A percentile compares a stretch with the other conserved stretches of the same genome.
These are phyloP conservation scores for Coregonus ussuriensis DNA, from an alignment of 2,797 vertebrate genomes.

Conservation along the genomic window DNA sequence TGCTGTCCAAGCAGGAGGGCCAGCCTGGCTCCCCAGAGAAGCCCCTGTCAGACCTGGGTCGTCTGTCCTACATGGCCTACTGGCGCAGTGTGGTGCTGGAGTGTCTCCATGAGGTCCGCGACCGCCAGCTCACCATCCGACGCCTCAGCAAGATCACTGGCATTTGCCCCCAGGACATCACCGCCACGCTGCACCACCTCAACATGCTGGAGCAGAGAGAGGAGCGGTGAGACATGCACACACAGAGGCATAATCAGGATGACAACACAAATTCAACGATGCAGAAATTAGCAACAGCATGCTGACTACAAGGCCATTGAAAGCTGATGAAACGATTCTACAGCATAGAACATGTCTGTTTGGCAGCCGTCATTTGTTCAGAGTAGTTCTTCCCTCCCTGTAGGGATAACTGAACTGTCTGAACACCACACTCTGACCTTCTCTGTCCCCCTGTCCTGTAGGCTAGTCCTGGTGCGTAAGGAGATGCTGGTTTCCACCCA, in stretches of 20 bases:
- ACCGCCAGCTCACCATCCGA: constrained; percentile 93
- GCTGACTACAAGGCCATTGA: too few species aligned
- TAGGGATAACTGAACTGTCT: background rate
- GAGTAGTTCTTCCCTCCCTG: background rate
- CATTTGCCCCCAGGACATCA: constrained; percentile 99
- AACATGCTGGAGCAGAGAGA: constrained; percentile 93
- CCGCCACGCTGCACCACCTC: constrained; percentile 92
- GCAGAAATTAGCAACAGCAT: too few species aligned
- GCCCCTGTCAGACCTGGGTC: constrained; percentile 94
- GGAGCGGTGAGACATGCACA: constrained; percentile 81
- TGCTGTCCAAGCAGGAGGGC: constrained; percentile 95
- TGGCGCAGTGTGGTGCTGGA: constrained; percentile 98
- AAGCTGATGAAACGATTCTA: too few species aligned
- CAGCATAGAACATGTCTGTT: too few species aligned
- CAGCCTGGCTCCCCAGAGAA: constrained; percentile 98
- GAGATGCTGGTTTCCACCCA: constrained; percentile 92
- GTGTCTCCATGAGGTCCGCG: constrained; percentile 92
- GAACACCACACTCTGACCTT: background rate
- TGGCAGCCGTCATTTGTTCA: background rate
- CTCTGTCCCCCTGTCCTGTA: constrained; percentile 47
- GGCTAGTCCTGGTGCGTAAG: constrained; percentile 90
- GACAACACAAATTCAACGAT: too few species aligned
- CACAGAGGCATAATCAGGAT: too few species aligned
- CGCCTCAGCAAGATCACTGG: constrained; percentile 95
- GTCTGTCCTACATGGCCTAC: constrained; percentile 98